phyloP scores from a whole-genome alignment of 2,113 vertebrate genomes.

The Myotis brandtii region DNA sequence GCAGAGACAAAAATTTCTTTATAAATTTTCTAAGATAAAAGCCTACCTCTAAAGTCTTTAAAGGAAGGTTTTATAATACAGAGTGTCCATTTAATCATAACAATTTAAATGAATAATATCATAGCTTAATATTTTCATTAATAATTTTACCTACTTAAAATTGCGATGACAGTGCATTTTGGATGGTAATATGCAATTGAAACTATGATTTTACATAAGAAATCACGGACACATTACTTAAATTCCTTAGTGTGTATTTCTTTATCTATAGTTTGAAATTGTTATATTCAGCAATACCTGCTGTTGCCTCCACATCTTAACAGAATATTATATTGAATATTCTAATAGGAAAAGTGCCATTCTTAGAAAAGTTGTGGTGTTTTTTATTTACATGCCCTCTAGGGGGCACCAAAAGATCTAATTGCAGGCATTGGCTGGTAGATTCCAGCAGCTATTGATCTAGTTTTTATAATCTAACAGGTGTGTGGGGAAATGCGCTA shows the following conservation, averaged over 20 bases:
- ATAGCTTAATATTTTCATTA: conserved; percentile 46
- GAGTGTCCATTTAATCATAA: background rate
- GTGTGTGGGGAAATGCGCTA: conserved; percentile 93
- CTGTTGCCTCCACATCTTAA: conserved; percentile 13
- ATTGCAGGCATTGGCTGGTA: conserved; percentile 66
- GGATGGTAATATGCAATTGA: conserved; percentile 1
- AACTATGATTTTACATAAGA: conserved; percentile 34
- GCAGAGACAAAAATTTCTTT: background rate
- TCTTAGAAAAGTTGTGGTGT: conserved; percentile 39
- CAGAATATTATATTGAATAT: background rate
- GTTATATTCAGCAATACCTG: background rate
- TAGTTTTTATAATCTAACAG: conserved; percentile 88
- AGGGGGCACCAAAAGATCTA: conserved; percentile 89
- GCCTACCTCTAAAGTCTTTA: background rate
- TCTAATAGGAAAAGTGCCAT: background rate
- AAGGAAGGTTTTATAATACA: background rate
- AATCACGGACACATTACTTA: background rate
- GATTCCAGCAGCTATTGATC: conserved; percentile 78
- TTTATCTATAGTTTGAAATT: background rate
- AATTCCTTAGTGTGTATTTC: background rate
- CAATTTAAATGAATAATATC: conserved; percentile 14
- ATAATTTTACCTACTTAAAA: conserved; percentile 3
- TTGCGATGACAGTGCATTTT: conserved; percentile 41
- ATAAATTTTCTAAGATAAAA: conserved; percentile 52
- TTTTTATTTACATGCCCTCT: conserved; percentile 78